Base-by-base conservation (phyloP, 2,888 invertebrate species). In the Adelognathus sp. region DNA sequence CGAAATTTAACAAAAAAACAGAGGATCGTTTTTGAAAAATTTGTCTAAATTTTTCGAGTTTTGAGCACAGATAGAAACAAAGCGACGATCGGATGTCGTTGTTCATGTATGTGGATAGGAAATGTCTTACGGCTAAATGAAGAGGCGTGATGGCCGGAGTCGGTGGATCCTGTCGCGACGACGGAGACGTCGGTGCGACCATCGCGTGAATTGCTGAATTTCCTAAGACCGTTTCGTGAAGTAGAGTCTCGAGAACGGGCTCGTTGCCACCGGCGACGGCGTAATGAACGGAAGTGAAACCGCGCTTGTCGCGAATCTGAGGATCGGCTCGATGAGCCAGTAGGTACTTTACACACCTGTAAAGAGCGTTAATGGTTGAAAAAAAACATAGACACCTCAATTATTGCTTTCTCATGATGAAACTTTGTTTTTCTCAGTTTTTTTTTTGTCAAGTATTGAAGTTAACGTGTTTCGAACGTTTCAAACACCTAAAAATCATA, bases 281-380 rank as follows among this genome's bases (percentile, higher is more conserved):
- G 86, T 94, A 95, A 88, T 95, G 94, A 33, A 94, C 91, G 3
- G 94, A 92, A 18, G 93, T 93, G 84, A 93, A 94, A 1, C 94
- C 94, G 50, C 93, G 92, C 67, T 92, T 92, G 85, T 95, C 94
- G 52, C 92, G 90, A 24, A 93, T 85, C 70, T 91, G 92, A 0
- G 93, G 92, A 85, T 94, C 92, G 0, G 94, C 94, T 84, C 92
- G 93, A 82, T 94, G 93, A 76, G 92, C 91, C 72, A 95, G 85
- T 46, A 95, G 87, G 83, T 94, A 93, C 81, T 94, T 93, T 1
- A 94, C 93, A 85, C 94, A 94, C 80, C 93, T 93, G 83, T 31
- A 79, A 72, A 46, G 14, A 76, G 70, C 0, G 9, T 7, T 16
- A 33, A 46, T 46, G 7, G 4, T n/a, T 6, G 21, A 18, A 16